Evolutionary conservation across 2,888 invertebrate species (phyloP), one percentile per base, ranked within the genome.

Genomic region (Uropetala carovei): DNA sequence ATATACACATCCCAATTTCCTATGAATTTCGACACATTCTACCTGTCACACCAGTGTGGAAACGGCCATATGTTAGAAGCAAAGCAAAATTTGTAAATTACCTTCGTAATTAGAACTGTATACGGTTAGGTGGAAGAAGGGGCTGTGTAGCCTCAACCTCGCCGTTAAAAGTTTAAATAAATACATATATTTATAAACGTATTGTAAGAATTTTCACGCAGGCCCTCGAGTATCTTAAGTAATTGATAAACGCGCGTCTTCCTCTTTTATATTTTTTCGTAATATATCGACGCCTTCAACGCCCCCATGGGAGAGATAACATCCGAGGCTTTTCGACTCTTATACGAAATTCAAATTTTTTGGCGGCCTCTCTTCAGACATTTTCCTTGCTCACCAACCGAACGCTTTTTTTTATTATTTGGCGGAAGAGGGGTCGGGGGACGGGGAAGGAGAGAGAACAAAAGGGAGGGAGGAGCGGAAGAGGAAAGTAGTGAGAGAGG

Each of bases 341-440:
- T 27, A 75, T 75, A 75, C 75, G 75, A 75, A 75, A 27, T 75
- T 75, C 75, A 75, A 75, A 75, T 75, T 75, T 75, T 75, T 75
- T 75, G 68, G 68, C 68, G 68, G 68, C 68, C 5, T 7, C 5
- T 43, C 43, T 43, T 43, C 43, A 43, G 43, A 43, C 1, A 3
- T 43, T 5, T 5, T 43, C 43, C 68, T 27, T 22, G 75, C 27
- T 13, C 75, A 75, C 11, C 27, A 13, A n/a, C 27, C 27, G n/a
- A 43, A 43, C 75, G 75, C 22, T 75, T 27, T 75, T 22, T 75
- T 1, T n/a, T 75, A 27, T 22, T 75, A n/a, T 0, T 18, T 7
- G 18, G 14, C 18, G 10, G 11, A 64, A n/a, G 16, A 64, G 16
- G 27, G 27, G 27, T 13, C 8, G 75, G 8, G 75, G 0, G n/a